Evolutionary conservation across 2,888 invertebrate species (phyloP).

Genomic region (Mellilla xanthometata): DNA sequence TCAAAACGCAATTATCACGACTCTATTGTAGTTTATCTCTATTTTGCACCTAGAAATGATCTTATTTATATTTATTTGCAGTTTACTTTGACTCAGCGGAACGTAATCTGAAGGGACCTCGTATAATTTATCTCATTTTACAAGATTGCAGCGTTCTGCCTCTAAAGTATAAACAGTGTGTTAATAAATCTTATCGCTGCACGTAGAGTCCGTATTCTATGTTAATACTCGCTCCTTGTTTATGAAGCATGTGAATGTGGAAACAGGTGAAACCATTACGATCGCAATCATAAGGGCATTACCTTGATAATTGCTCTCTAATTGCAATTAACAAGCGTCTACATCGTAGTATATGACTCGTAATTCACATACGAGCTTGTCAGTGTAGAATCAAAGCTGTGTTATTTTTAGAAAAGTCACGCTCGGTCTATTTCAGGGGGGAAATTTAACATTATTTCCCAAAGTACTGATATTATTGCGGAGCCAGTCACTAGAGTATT

Average conservation of each 20-base stretch:
- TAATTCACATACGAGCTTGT: constrained; percentile 41
- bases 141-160: constrained; percentile 9
- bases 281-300: constrained; percentile 42
- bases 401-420: constrained; percentile 34
- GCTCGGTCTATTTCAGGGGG: constrained; percentile 29
- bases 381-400: constrained; percentile 42
- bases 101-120: constrained; percentile 11
- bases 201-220: constrained; percentile 18
- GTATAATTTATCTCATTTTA: constrained; percentile 16
- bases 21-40: constrained; percentile 32
- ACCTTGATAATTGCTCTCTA: constrained; percentile 52
- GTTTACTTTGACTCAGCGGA: constrained; percentile 8
- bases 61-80: constrained; percentile 24
- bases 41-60: constrained; percentile 26
- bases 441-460: constrained; percentile 12
- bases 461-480: constrained; percentile 7
- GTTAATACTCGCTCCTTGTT: constrained; percentile 22
- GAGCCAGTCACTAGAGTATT: constrained; percentile 2
- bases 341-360: constrained; percentile 44
- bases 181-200: constrained; percentile 20
- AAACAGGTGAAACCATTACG: constrained; percentile 53
- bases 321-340: constrained; percentile 50
- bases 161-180: constrained; percentile 13
- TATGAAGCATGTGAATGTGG: constrained; percentile 42
- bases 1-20: constrained; percentile 29